Evolutionary conservation across 2,888 invertebrate species (phyloP).

Genomic region (Melikaiella ostensackeni): DNA sequence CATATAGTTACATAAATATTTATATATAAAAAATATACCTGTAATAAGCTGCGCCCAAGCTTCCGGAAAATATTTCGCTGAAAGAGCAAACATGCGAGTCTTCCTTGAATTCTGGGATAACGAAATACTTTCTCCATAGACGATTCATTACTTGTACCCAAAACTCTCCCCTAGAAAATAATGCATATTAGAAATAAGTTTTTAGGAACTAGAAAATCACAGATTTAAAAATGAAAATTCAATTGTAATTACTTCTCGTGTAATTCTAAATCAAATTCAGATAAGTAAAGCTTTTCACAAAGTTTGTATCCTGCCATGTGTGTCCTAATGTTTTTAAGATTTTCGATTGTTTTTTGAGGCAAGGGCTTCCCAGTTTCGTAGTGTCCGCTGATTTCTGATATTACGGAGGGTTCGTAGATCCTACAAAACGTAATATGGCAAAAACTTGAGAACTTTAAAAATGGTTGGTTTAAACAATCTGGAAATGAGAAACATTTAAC

Average conservation of each 20-base stretch:
- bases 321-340: constrained; percentile 82
- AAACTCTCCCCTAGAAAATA: constrained; percentile 81
- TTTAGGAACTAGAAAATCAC: background rate
- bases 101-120: constrained; percentile 86
- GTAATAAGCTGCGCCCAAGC: constrained; percentile 92
- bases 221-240: background rate
- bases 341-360: constrained; percentile 82
- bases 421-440: constrained; percentile 48
- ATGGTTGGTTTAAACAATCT: too few relatives aligned
- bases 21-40: constrained; percentile 66
- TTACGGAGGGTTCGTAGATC: constrained; percentile 82
- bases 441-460: too few relatives aligned
- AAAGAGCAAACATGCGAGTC: constrained; percentile 93
- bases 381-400: constrained; percentile 85
- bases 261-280: constrained; percentile 90
- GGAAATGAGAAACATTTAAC: too few relatives aligned
- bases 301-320: constrained; percentile 90
- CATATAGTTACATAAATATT: background rate
- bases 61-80: constrained; percentile 88
- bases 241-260: constrained; percentile 81
- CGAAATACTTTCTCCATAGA: constrained; percentile 89
- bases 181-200: background rate
- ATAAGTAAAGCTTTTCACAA: constrained; percentile 89
- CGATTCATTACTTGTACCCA: constrained; percentile 90
- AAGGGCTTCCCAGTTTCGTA: constrained; percentile 86